Evolutionary conservation across 2,888 invertebrate genomes (phyloP).

Genomic region (Fragum fragum): DNA sequence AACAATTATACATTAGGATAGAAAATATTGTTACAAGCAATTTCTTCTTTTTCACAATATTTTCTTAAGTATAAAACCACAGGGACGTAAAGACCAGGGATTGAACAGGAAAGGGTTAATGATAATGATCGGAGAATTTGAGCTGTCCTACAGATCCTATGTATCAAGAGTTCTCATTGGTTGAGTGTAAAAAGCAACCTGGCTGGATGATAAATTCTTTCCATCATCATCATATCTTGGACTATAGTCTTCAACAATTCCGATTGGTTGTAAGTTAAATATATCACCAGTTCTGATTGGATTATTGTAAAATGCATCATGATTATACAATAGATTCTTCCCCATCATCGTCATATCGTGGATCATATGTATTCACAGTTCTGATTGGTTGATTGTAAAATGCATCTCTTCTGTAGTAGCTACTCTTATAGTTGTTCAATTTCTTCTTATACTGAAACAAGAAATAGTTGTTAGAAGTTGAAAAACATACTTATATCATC

Average conservation of each 20-base stretch:
- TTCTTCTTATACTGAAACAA: conserved; percentile 62
- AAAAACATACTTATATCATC: neutral
- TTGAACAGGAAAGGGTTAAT: too few relatives aligned
- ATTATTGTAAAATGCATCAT: conserved; percentile 41
- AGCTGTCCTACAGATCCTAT: too few relatives aligned
- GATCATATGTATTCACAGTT: conserved; percentile 47
- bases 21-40: too few relatives aligned
- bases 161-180: neutral
- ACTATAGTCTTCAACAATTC: conserved; percentile 42
- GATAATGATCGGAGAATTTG: too few relatives aligned
- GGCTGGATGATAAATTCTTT: conserved; percentile 72
- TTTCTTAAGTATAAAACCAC: too few relatives aligned
- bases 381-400: conserved; percentile 47
- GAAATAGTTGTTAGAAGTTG: neutral
- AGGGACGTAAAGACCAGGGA: too few relatives aligned
- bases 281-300: neutral
- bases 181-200: conserved; percentile 37
- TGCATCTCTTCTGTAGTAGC: conserved; percentile 32
- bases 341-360: conserved; percentile 73
- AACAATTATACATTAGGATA: too few relatives aligned
- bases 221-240: conserved; percentile 73
- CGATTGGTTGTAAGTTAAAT: neutral
- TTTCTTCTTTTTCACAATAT: too few relatives aligned
- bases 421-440: conserved; percentile 59
- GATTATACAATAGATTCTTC: conserved; percentile 75